A percentile compares a stretch with the other conserved stretches of the same genome.
phyloP scores from a whole-genome alignment of 1,140 invertebrate genomes.

The Scaptomyza graminum region DNA sequence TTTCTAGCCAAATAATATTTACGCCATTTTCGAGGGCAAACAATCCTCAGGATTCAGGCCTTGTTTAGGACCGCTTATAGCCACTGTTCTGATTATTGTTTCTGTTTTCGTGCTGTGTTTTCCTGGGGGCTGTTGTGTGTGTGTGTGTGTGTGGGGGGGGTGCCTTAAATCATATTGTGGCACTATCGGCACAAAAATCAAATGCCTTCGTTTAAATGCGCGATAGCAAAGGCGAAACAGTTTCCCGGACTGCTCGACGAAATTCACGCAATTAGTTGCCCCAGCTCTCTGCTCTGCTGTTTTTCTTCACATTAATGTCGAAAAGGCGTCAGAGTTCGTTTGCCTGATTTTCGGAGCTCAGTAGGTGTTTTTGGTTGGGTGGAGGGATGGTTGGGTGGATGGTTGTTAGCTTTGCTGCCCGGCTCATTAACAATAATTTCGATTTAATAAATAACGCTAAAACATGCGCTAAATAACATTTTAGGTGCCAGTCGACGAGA shows the following conservation, averaged over 20 bases:
- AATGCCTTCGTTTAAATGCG: constrained; percentile 81
- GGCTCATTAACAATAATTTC: constrained; percentile 81
- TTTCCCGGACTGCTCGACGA: constrained; percentile 45
- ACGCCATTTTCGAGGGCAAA: constrained; percentile 39
- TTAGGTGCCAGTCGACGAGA: constrained; percentile 52
- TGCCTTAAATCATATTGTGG: constrained; percentile 75
- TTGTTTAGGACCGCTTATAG: constrained; percentile 9
- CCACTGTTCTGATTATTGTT: constrained; percentile 71
- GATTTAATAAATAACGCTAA: constrained; percentile 82
- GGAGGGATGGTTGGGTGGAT: background rate
- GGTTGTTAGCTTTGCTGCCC: background rate
- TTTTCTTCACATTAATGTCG: constrained; percentile 53
- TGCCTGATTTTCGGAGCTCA: constrained; percentile 9
- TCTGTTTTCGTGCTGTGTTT: constrained; percentile 28
- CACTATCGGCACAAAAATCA: constrained; percentile 80
- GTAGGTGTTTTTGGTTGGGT: too few relatives aligned
- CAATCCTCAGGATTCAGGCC: background rate
- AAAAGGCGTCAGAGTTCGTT: constrained; percentile 72
- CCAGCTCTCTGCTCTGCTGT: background rate
- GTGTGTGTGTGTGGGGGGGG: constrained; percentile 17
- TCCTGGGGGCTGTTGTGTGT: background rate
- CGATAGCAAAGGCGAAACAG: constrained; percentile 63
- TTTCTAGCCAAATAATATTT: constrained; percentile 30
- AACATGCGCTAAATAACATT: constrained; percentile 82
- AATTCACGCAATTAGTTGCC: constrained; percentile 75